These are phyloP conservation scores for Sicus ferrugineus DNA, from an alignment of 2,888 invertebrate genomes.

Conservation along the genomic window DNA sequence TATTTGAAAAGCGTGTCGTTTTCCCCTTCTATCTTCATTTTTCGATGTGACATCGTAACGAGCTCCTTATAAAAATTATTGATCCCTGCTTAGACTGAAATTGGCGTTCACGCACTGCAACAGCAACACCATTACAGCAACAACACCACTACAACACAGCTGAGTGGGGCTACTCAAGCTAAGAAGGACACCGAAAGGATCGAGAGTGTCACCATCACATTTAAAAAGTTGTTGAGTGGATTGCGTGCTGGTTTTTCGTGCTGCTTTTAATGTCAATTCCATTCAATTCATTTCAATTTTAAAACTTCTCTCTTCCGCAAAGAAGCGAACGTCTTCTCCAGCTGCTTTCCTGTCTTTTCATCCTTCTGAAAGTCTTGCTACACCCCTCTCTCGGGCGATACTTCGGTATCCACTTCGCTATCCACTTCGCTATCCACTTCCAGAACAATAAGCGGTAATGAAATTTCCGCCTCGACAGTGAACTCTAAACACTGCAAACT, in stretches of 20 bases:
- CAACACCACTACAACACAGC: not conserved
- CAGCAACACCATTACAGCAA: not conserved
- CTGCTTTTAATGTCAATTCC: not conserved
- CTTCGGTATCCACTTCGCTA: not conserved
- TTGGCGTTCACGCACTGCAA: not conserved
- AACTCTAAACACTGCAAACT: not conserved
- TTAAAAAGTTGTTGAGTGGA: slow-evolving; percentile 16
- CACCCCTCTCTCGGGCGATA: not conserved
- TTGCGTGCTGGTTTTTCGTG: not conserved
- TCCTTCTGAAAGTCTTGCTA: not conserved
- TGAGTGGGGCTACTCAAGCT: no score
- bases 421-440: not conserved
- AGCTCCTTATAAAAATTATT: slow-evolving; percentile 16
- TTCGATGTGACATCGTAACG: slow-evolving; percentile 24
- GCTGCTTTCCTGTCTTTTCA: not conserved
- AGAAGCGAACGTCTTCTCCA: not conserved
- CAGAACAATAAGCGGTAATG: slow-evolving; percentile 28
- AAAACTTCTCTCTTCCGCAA: slow-evolving; percentile 1
- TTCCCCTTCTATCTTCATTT: no score
- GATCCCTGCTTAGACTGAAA: not conserved
- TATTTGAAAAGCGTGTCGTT: no score
- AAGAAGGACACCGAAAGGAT: not conserved
- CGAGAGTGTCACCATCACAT: slow-evolving; percentile 16
- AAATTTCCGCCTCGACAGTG: slow-evolving; percentile 22
- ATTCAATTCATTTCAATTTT: slow-evolving; percentile 31